Percentiles rank a stretch among this genome's conserved stretches.
These are phyloP conservation scores for Drosophila eohydei DNA, from an alignment of 2,888 invertebrate species.

Conservation along the genomic window DNA sequence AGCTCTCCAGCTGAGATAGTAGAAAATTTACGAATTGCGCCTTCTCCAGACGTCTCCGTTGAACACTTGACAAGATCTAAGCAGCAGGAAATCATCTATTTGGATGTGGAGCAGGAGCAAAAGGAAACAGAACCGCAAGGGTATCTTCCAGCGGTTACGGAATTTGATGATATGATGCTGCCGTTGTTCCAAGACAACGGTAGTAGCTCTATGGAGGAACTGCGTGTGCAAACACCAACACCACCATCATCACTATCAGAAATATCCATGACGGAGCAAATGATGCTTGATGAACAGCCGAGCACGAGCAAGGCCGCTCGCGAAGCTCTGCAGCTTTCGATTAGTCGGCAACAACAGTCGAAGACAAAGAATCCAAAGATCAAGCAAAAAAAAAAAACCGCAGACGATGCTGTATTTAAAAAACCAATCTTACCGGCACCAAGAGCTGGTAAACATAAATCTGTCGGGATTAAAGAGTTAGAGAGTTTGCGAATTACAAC, in stretches of 20 bases:
- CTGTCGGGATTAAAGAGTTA: neutral
- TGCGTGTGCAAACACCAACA: slow-evolving; percentile 17
- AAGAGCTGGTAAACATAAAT: neutral
- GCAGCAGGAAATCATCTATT: neutral
- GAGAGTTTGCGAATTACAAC: neutral
- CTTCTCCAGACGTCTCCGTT: neutral
- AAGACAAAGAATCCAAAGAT: neutral
- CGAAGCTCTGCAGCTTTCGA: slow-evolving; percentile 1
- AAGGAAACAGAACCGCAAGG: neutral
- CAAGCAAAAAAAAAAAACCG: neutral
- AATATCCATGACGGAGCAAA: neutral
- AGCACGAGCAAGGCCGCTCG: slow-evolving; percentile 46
- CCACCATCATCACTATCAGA: neutral
- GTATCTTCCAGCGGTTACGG: neutral
- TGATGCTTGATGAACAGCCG: slow-evolving; percentile 5
- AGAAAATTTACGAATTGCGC: neutral
- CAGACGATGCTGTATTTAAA: slow-evolving; percentile 48
- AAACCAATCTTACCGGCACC: slow-evolving; percentile 47
- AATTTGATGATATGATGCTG: neutral
- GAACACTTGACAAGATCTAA: neutral
- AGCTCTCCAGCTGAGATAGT: neutral
- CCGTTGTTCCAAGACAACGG: neutral
- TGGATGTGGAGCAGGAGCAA: neutral
- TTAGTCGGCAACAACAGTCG: neutral
- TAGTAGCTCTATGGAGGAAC: slow-evolving; percentile 21